A percentile compares a stretch with the other conserved stretches of the same genome.
Evolutionary conservation across 2,888 invertebrate species (phyloP).

Genomic region (Hemistola chrysoprasaria): DNA sequence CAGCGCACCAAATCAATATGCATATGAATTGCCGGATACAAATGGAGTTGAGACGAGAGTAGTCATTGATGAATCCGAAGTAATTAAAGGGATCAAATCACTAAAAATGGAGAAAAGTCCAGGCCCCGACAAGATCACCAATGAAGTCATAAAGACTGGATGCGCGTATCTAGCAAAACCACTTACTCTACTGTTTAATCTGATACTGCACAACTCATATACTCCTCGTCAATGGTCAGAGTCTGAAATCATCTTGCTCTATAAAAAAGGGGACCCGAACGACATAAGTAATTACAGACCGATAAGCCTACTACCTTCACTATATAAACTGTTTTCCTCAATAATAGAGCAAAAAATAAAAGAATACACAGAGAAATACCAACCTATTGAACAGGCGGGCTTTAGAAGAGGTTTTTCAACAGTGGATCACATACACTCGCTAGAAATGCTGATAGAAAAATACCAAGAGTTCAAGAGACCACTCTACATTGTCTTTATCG

Average conservation of each 20-base stretch:
- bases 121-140: slow-evolving; percentile 14
- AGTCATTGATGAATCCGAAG: slow-evolving; percentile 7
- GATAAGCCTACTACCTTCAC: slow-evolving; percentile 14
- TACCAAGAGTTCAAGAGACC: slow-evolving; percentile 11
- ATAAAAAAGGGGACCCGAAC: slow-evolving; percentile 19
- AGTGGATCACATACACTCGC: slow-evolving; percentile 14
- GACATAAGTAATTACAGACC: slow-evolving; percentile 24
- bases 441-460: slow-evolving; percentile 22
- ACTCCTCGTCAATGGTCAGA: slow-evolving; percentile 12
- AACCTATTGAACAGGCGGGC: slow-evolving; percentile 24
- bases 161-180: slow-evolving; percentile 2
- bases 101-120: slow-evolving; percentile 13
- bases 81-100: slow-evolving; percentile 15
- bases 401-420: slow-evolving; percentile 17
- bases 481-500: slow-evolving; percentile 1
- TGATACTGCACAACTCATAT: background rate
- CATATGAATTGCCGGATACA: background rate
- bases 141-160: slow-evolving; percentile 12
- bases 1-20: slow-evolving; percentile 4
- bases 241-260: slow-evolving; percentile 16
- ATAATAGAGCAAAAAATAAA: slow-evolving; percentile 13
- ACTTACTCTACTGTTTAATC: slow-evolving; percentile 14
- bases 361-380: slow-evolving; percentile 3
- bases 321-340: slow-evolving; percentile 20
- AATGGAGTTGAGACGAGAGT: background rate